Base-by-base conservation (phyloP, 2,797 vertebrate genomes). In the Scleropages formosus region DNA sequence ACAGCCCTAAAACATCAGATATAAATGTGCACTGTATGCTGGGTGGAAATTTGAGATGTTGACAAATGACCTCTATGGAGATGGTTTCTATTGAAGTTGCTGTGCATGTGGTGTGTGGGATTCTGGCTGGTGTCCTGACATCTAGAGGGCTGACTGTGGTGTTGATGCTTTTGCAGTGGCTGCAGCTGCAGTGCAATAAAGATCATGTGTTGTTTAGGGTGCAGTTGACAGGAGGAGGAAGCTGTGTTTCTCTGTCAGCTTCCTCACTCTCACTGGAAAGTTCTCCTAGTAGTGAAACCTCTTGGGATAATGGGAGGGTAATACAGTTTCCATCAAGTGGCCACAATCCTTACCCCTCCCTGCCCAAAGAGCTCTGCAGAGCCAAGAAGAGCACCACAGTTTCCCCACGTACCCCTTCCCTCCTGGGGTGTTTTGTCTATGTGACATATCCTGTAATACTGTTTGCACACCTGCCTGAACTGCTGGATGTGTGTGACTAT, bases 61-160 rank as follows among this genome's bases (percentile, higher is more conserved):
- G 82, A 85, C 82, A 78, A 81, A 85, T 80, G 83, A 80, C 71
- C 76, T 80, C 69, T 51, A 53, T 70, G 67, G 58, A 60, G 80
- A 76, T 77, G n/a, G 58, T 74, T 65, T 47, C 58, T 69, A 26
- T 67, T 66, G 65, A 62, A 62, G 65, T 76, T 77, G 70, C 65
- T 69, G n/a, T 58, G 68, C 75, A 72, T 77, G 71, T 74, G 73
- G 79, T 74, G 76, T 75, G 68, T 75, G 74, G 81, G 78, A 77
- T 72, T 49, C 49, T 70, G 49, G 47, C 27, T n/a, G 22, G 56
- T 26, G 51, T 75, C 75, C 22, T 68, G 27, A 67, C 39, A 61
- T 15, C 22, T 65, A 49, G 24, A 22, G 46, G 26, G 7, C 59
- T 56, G 16, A 63, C 72, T 76, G 72, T 70, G 66, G 73, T 66